These are phyloP conservation scores for Tuberolachnus salignus DNA, from an alignment of 2,888 invertebrate genomes.

Conservation along the genomic window DNA sequence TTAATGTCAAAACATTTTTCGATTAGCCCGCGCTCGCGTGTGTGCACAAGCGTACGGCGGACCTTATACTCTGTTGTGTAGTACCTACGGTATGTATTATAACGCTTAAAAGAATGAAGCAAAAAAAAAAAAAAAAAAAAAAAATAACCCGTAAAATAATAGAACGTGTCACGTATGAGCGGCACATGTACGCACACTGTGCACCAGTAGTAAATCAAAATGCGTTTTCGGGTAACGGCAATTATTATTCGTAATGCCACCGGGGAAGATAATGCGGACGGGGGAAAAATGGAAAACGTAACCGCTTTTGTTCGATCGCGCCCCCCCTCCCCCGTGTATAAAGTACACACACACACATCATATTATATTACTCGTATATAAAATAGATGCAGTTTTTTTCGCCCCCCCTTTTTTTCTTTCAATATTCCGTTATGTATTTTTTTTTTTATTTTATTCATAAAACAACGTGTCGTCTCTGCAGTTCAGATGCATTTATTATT, in stretches of 20 bases:
- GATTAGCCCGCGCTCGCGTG: constrained; percentile 2
- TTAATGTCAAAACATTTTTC: constrained; percentile 43
- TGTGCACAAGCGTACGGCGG: no score
- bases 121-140: no score
- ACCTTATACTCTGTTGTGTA: neutral
- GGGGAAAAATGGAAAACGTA: constrained; percentile 37
- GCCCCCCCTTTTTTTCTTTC: constrained; percentile 18
- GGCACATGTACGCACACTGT: no score
- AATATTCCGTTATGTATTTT: neutral
- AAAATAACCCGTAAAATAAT: constrained; percentile 39
- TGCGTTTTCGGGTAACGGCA: constrained; percentile 44
- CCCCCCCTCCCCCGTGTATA: constrained; percentile 33
- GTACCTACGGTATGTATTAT: neutral
- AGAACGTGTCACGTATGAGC: constrained; percentile 36
- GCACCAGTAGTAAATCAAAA: constrained; percentile 51
- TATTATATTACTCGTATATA: neutral
- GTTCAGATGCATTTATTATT: no score
- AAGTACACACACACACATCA: neutral
- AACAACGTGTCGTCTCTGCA: no score
- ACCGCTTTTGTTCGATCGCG: constrained; percentile 53
- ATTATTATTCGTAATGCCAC: constrained; percentile 42
- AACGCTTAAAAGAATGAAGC: no score
- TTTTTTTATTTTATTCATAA: no score
- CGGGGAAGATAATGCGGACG: no score
- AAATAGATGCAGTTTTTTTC: constrained; percentile 17